Evolutionary conservation across 2,888 invertebrate species (phyloP), one percentile per base, ranked within the genome.

Genomic region (Lasioglossum malachurum): DNA sequence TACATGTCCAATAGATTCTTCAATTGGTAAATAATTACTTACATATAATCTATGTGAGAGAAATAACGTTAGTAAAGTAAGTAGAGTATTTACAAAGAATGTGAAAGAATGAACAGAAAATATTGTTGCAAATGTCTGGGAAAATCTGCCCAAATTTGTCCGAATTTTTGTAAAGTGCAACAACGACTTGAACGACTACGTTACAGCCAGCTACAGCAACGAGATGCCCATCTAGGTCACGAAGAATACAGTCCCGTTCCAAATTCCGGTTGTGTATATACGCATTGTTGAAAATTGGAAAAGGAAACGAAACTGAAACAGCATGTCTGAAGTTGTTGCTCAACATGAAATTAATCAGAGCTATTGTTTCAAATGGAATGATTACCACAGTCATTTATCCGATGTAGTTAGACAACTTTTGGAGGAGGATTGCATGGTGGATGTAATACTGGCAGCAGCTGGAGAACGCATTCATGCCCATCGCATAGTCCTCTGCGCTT

Each of bases 401-500:
- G 93, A 94, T 79, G 94, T 95, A 57, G 94, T 95, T 79, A 92
- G 94, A 41, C 94, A 95, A 81, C 92, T 95, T 16, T 87, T 95
- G 16, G 94, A 94, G 23, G 94, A 95, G 74, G 94, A 95, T 85
- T 95, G 94, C 38, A 95, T 96, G 95, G 95, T 96, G 85, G 96
- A 96, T 87, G 96, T 96, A 57, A 96, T 95, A 27, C 92, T 96
- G 60, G 95, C 95, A 46, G 95, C 95, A 80, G 95, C 93, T 64
- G 95, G 96, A 46, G 94, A 95, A 84, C 95, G 94, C 75, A 95
- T 95, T 88, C 94, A 94, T 57, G 96, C 96, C 8, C 96, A 96
- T 92, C 95, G 95, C 46, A 95, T 96, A 78, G 96, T 96, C 57
- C 93, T 96, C 3, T 95, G 95, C 78, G 95, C 96, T 31, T 96